Evolutionary conservation across 2,888 invertebrate species (phyloP), one percentile per base, ranked within the genome.

Genomic region (Drosophila barbarae): DNA sequence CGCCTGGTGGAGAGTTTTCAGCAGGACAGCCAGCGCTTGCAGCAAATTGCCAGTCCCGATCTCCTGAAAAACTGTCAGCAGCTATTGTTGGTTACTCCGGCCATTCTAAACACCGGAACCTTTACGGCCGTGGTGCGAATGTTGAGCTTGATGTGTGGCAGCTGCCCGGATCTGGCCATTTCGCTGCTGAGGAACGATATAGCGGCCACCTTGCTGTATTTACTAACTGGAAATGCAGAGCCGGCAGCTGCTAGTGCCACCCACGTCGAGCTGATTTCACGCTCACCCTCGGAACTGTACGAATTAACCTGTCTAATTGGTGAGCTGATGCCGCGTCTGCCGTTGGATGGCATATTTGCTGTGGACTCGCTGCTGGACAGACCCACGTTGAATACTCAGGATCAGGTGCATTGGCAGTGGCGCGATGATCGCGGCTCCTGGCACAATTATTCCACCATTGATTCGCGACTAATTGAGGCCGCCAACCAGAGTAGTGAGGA

Each of bases 291-390:
- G 88, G 99, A 99, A 89, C 91, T 98, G 77, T 98, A 98, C 89
- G 99, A 99, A 91, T 96, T 99, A 69, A 98, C 99, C 7, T 96
- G 97, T 80, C 91, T 99, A 59, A 98, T 99, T 85, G 98, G 97
- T 13, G 99, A 99, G 90, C 91, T 99, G 76, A 96, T 99, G 96
- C 99, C 99, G 39, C 95, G 96, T 42, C 91, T 99, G 79, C 99
- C 99, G 1, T 93, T 94, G 1, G 98, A 98, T 89, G 98, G 98
- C 10, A 95, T 99, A 80, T 99, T 99, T 91, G 93, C 95, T 50
- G 97, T 99, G 63, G 98, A 99, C 90, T 92, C 94, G 47, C 92
- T 97, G 81, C 91, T 98, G 66, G 95, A 96, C 89, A 91, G 95
- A 38, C 94, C 95, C 39, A 93, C 92, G 87, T 90, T 91, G 38